Percentiles rank a stretch among this genome's conserved stretches.
Evolutionary conservation across 2,888 invertebrate species (phyloP).

Genomic region (Lepidocyrtoides sp.): DNA sequence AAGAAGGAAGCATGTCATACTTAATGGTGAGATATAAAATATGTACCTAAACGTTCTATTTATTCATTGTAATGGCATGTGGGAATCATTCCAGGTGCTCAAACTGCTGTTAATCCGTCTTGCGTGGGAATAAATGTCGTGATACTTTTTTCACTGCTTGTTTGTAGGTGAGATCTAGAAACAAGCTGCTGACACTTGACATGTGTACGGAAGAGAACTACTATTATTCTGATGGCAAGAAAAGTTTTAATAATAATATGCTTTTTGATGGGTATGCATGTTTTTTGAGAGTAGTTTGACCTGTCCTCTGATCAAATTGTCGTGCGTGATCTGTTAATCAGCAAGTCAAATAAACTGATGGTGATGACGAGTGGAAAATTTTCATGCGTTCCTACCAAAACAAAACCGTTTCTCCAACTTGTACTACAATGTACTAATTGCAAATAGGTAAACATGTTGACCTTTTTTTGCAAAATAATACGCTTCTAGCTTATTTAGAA

Average conservation of each 20-base stretch:
- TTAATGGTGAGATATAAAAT: not conserved
- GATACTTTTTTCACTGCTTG: not conserved
- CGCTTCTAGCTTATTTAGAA: too few species aligned
- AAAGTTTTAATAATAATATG: not conserved
- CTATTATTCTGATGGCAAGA: not conserved
- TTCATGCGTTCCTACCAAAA: not conserved
- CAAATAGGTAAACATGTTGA: too few species aligned
- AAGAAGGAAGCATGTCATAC: not conserved
- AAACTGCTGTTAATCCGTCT: not conserved
- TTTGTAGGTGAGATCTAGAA: not conserved
- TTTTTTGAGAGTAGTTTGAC: not conserved
- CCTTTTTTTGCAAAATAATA: too few species aligned
- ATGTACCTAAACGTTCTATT: not conserved
- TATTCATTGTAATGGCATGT: not conserved
- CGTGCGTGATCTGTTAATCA: constrained; percentile 7
- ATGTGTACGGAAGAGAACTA: constrained; percentile 28
- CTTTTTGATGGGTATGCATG: not conserved
- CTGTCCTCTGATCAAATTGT: constrained; percentile 18
- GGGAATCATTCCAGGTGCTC: constrained; percentile 53
- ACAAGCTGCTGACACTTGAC: constrained; percentile 37
- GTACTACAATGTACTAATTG: too few species aligned
- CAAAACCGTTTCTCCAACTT: not conserved
- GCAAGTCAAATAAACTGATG: not conserved
- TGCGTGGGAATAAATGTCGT: constrained; percentile 46
- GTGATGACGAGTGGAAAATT: not conserved